A percentile compares a stretch with the other conserved stretches of the same genome.
Conservation (phyloP, 2,113 vertebrate genomes). For the Hippocampus guttulatus region DNA sequence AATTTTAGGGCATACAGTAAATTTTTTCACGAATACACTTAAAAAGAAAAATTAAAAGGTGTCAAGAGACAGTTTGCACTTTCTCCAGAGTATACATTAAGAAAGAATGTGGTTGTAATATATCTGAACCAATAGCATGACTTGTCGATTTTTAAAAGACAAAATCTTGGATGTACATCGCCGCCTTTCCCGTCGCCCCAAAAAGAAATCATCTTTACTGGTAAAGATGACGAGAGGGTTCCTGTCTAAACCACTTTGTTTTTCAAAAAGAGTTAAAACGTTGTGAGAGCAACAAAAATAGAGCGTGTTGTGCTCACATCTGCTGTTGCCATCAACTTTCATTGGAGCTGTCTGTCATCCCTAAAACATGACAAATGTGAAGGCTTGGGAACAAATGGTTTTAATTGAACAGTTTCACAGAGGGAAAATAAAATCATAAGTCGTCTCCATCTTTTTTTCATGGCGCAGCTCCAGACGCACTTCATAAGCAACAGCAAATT, state of each 20-base stretch:
- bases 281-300: constrained; percentile 63
- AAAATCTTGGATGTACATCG: too few species aligned
- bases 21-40: too few species aligned
- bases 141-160: background rate
- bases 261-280: constrained; percentile 61
- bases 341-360: constrained; percentile 73
- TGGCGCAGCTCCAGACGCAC: constrained; percentile 38
- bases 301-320: constrained; percentile 67
- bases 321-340: constrained; percentile 74
- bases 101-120: background rate
- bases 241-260: constrained; percentile 59
- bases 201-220: constrained; percentile 53
- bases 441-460: constrained; percentile 39
- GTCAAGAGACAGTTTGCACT: too few species aligned
- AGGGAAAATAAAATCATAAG: constrained; percentile 58
- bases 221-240: constrained; percentile 45
- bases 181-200: background rate
- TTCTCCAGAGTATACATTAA: constrained; percentile 5
- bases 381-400: constrained; percentile 70
- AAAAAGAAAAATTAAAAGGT: too few species aligned
- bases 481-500: background rate
- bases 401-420: constrained; percentile 70
- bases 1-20: too few species aligned
- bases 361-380: constrained; percentile 75
- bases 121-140: background rate